Evolutionary conservation across 2,113 vertebrate species (phyloP), one percentile per base, ranked within the genome.

Genomic region (Seriola rivoliana): DNA sequence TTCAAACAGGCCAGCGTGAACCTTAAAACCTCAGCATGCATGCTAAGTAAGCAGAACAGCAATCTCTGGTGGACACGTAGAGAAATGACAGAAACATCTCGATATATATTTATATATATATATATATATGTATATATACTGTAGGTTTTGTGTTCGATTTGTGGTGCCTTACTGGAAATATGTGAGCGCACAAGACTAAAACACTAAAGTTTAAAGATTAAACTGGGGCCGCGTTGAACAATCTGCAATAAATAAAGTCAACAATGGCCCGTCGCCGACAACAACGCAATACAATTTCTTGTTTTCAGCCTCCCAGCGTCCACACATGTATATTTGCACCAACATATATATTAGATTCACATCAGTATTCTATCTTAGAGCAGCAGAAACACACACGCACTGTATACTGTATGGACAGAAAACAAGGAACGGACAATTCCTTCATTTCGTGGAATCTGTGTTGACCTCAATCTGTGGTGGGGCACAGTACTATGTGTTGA

Each of bases 401-500:
- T 81, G 75, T 80, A 85, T 82, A 90, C 75, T 55, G 76, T 65
- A 89, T 81, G 91, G 86, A 94, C 90, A 89, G 82, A 81, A 90
- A 90, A 91, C 86, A 85, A 88, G 74, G 83, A 85, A 91, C 85
- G n/a, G 63, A 89, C 85, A 58, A 89, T 89, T 91, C 91, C 92
- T 81, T 92, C 85, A 84, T 82, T 83, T 86, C 13, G 66, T 84
- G 82, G 86, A 92, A 88, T 87, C 92, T 88, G 89, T 84, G 75
- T 85, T 86, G 44, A 89, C 85, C 74, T 92, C 70, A 67, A 50
- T 92, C 91, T 92, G 91, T 91, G 91, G 93, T 88, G 90, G 91
- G 90, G 85, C 89, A 90, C 82, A 80, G 91, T 75, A 87, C 90
- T 81, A 90, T 92, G 92, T 90, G 92, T 89, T 89, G 91, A 91